Conservation (phyloP, 2,113 vertebrate genomes). For the Beaufortia kweichowensis region DNA sequence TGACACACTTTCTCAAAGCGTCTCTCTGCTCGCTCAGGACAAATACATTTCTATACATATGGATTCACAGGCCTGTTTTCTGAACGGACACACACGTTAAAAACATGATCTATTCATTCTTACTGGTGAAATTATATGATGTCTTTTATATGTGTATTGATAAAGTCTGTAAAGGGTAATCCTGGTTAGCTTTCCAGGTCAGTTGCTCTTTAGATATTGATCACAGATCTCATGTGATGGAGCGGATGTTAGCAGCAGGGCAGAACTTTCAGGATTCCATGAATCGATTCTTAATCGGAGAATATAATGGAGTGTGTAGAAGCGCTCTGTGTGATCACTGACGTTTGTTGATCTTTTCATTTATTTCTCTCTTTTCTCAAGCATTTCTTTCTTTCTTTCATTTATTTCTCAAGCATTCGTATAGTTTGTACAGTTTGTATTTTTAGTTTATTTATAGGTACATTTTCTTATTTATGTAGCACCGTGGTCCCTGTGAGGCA, state of each 20-base stretch:
- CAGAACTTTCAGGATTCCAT: constrained; percentile 58
- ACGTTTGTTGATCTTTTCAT: background rate
- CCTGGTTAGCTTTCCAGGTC: constrained; percentile 72
- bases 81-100: constrained; percentile 51
- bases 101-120: constrained; percentile 42
- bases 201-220: constrained; percentile 68
- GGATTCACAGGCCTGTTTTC: constrained; percentile 52
- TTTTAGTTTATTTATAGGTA: no score
- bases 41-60: constrained; percentile 43
- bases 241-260: constrained; percentile 59
- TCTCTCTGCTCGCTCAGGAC: background rate
- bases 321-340: constrained; percentile 5
- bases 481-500: no score
- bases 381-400: no score
- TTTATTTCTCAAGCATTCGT: no score
- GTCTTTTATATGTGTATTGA: constrained; percentile 62
- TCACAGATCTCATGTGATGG: constrained; percentile 61
- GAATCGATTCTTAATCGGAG: constrained; percentile 63
- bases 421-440: no score
- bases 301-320: constrained; percentile 37
- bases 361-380: background rate
- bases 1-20: constrained; percentile 66
- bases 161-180: constrained; percentile 49
- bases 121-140: constrained; percentile 57
- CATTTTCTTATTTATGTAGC: no score